These are phyloP conservation scores for Teleogryllus oceanicus DNA, from an alignment of 2,888 invertebrate genomes.

Conservation along the genomic window DNA sequence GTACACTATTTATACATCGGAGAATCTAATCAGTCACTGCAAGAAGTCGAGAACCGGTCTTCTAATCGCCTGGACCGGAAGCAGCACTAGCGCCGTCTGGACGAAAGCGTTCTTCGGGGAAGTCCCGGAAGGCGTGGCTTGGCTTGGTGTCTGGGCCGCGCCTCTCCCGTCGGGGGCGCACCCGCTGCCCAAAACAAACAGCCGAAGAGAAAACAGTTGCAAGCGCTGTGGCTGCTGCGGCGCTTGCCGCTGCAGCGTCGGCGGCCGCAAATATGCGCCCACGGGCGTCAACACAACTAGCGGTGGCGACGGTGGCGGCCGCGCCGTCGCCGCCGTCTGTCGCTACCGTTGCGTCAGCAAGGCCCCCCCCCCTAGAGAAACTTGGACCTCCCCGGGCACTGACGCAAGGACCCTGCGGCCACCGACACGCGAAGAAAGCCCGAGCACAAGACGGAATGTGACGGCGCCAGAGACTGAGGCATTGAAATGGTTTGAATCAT, in stretches of 20 bases:
- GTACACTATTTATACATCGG: too few relatives aligned
- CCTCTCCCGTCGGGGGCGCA: not conserved
- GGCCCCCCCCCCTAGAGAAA: not conserved
- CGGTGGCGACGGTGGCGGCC: too few relatives aligned
- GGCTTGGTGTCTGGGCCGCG: not conserved
- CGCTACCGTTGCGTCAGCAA: not conserved
- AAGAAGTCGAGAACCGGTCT: too few relatives aligned
- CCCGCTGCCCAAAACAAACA: conserved; percentile 10
- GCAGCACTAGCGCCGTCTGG: not conserved
- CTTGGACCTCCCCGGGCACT: not conserved
- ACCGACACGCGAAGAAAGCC: too few relatives aligned
- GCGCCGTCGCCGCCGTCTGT: not conserved
- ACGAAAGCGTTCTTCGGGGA: not conserved
- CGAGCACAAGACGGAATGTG: too few relatives aligned
- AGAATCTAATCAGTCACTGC: too few relatives aligned
- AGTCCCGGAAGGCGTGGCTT: not conserved
- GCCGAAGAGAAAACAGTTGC: conserved; percentile 18
- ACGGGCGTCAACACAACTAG: not conserved
- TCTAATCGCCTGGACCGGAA: too few relatives aligned
- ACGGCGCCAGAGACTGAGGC: too few relatives aligned
- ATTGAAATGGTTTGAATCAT: too few relatives aligned
- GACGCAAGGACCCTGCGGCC: not conserved
- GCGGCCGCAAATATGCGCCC: not conserved
- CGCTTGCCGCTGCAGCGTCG: not conserved
- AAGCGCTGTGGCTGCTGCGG: not conserved